Evolutionary conservation across 2,888 invertebrate species (phyloP), one percentile per base, ranked within the genome.

Genomic region (Cryptus viduatorius): DNA sequence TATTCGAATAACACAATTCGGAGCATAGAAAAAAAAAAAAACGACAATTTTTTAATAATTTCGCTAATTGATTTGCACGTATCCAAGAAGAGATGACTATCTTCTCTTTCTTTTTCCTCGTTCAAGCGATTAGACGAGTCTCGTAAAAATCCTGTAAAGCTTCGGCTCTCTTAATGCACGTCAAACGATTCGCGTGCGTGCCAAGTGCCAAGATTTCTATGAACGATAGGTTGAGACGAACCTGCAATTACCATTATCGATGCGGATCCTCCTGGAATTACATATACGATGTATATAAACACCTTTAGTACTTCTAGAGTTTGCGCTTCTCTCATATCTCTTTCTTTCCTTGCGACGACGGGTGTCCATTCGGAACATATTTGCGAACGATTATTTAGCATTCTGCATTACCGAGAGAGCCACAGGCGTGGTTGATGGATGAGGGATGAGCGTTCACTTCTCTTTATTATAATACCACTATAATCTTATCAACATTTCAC

Each of bases 381-480:
- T 37, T 8, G 37, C 37, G 37, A 37, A 8, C 37, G 19, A 53
- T 8, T 53, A 53, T 10, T 19, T 1, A 53, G 8, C 16, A 16
- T 19, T 19, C 19, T 53, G 2, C 10, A 19, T 53, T 24, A 24
- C 12, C 8, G 24, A 56, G 56, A 50, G 10, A 68, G 48, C 65
- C 73, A 53, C 82, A 85, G 80, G 80, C 85, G 86, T 85, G 84
- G 84, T 75, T 82, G 85, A 85, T 81, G 76, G 78, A 84, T 80
- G 84, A 78, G 77, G 68, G 73, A 42, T 64, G n/a, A 76, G 24
- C 69, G 64, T 78, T 81, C 82, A 44, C 56, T 76, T 48, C 8
- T 59, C 56, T 19, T 71, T 75, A 56, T 61, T 76, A 72, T 69
- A 79, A 76, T 76, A 56, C 79, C 69, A 71, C 79, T 72, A 76